Evolutionary conservation across 2,888 invertebrate genomes (phyloP).

Genomic region (Epinotia ramella): DNA sequence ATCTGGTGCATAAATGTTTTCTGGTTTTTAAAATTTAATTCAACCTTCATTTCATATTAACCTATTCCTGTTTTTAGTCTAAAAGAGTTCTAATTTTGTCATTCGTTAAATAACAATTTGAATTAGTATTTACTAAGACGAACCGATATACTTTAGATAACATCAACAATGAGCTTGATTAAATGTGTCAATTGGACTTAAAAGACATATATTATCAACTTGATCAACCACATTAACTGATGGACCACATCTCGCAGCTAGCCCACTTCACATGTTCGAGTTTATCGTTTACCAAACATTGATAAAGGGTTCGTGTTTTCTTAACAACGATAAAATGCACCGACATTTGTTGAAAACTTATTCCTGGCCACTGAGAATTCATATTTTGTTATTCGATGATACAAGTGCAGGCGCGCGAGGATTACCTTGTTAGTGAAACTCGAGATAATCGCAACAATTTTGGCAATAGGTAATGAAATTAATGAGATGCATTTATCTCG

Average conservation of each 20-base stretch:
- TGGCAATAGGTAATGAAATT: slow-evolving; percentile 30
- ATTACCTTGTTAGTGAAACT: not conserved
- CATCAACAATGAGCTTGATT: slow-evolving; percentile 17
- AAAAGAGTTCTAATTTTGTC: not conserved
- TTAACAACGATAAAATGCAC: not conserved
- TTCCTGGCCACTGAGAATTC: not conserved
- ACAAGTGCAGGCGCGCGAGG: not conserved
- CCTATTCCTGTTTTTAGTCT: not conserved
- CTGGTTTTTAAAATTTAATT: not conserved
- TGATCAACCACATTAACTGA: slow-evolving; percentile 16
- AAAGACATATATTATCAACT: slow-evolving; percentile 15
- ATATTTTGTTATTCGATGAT: not conserved
- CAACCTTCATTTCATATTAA: not conserved
- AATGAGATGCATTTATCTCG: slow-evolving; percentile 45
- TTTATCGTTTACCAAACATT: not conserved
- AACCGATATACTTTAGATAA: slow-evolving; percentile 1
- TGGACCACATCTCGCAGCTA: slow-evolving; percentile 14
- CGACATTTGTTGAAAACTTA: too few species aligned
- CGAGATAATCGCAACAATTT: slow-evolving; percentile 20
- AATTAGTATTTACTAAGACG: not conserved
- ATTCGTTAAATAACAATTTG: not conserved
- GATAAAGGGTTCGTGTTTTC: not conserved
- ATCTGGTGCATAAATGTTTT: too few species aligned
- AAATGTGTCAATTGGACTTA: slow-evolving; percentile 18
- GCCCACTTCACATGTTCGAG: not conserved